Evolutionary conservation across 2,113 vertebrate species (phyloP).

Genomic region (Toxostoma redivivum): DNA sequence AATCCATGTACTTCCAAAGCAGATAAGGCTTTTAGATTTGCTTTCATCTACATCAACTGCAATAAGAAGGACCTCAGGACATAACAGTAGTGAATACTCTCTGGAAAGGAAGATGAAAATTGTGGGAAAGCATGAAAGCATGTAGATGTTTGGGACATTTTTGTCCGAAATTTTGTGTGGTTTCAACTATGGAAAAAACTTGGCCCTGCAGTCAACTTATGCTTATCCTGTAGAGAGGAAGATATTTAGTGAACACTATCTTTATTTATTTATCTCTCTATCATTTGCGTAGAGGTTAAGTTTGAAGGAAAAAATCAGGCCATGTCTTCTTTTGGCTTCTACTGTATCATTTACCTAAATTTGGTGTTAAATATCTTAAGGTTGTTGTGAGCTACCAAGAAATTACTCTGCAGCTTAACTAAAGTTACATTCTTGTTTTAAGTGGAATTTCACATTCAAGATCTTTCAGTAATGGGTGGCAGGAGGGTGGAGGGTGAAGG

Average conservation of each 20-base stretch:
- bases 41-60: neutral
- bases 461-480: neutral
- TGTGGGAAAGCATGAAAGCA: neutral
- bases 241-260: neutral
- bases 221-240: neutral
- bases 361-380: neutral
- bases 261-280: neutral
- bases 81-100: neutral
- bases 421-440: neutral
- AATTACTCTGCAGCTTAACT: neutral
- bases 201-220: fast-evolving
- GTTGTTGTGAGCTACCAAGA: neutral
- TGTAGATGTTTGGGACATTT: neutral
- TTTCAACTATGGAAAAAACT: neutral
- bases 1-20: neutral
- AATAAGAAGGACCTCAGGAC: neutral
- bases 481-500: fast-evolving
- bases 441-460: neutral
- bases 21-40: neutral
- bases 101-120: neutral
- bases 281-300: neutral
- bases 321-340: neutral
- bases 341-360: neutral
- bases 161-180: neutral
- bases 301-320: neutral